Evolutionary conservation across 2,113 vertebrate genomes (phyloP).

Genomic region (Clarias magur): DNA sequence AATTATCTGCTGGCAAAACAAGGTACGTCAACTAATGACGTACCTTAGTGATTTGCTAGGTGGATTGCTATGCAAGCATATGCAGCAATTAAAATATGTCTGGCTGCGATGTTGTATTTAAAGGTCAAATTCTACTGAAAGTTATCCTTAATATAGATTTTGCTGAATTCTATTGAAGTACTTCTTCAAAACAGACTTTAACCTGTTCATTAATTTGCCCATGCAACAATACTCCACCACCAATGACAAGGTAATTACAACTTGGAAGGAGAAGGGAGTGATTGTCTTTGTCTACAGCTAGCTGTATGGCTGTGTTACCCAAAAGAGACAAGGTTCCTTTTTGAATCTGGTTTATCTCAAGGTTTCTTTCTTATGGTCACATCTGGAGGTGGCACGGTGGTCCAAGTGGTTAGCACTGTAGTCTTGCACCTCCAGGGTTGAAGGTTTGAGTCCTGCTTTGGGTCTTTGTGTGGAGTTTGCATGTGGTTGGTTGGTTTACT

Average conservation of each 20-base stretch:
- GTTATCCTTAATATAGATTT: too few relatives aligned
- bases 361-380: background rate
- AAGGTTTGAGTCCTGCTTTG: too few relatives aligned
- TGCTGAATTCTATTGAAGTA: background rate
- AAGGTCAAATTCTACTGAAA: too few relatives aligned
- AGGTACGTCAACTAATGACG: background rate
- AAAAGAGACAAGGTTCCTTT: background rate
- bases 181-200: background rate
- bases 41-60: background rate
- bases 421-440: too few relatives aligned
- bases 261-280: background rate
- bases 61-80: background rate
- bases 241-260: background rate
- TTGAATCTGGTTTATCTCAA: background rate
- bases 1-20: background rate
- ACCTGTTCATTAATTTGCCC: background rate
- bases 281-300: background rate
- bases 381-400: background rate
- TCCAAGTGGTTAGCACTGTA: too few relatives aligned
- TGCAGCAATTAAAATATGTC: background rate
- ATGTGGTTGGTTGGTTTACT: too few relatives aligned
- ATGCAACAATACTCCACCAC: background rate
- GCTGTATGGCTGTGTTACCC: background rate
- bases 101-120: too few relatives aligned
- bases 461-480: too few relatives aligned